Base-by-base conservation (phyloP, 1,140 invertebrate genomes). In the Drosophila obscura region DNA sequence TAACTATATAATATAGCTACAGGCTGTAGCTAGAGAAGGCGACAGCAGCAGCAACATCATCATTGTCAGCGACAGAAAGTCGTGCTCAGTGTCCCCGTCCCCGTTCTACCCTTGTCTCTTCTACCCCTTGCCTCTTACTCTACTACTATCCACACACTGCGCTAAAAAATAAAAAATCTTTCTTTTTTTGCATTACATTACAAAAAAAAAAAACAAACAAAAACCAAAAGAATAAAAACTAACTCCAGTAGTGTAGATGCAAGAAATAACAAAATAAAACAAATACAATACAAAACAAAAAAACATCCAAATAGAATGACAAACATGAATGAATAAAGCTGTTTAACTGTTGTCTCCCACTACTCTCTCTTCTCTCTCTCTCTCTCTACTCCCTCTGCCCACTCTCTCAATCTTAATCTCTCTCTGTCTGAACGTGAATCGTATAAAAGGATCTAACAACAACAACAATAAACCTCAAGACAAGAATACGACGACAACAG, bases 231-330 rank as follows among this genome's bases (percentile, higher is more conserved):
- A 61, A 56, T 43, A 69, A 76, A 52, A 85, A 78, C 83, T 55
- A 83, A 85, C 83, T 88, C 78, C 79, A 83, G 83, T 87, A 87
- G 79, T 65, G 73, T 88, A 88, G 83, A 76, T 88, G 79, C 83
- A 84, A 84, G 73, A 58, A 76, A 78, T 55, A 78, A 79, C 56
- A 75, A 75, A 19, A 65, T 11, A 63, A 68, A 60, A 80, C 75
- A 51, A 60, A 69, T 41, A 35, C 73, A 78, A 15, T 49, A 56
- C 59, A 49, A 64, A 66, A 71, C 19, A 73, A 68, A 55, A 57
- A 59, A 13, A 44, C 52, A 59, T 55, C 48, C 56, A 73, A 49
- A 49, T 69, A 53, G 65, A 56, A 59, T 49, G 28, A 78, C 60
- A 65, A 73, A 59, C 56, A 49, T 68, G 50, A 68, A 69, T 69